Evolutionary conservation across 2,113 vertebrate species (phyloP).

Genomic region (Microtus ochrogaster): DNA sequence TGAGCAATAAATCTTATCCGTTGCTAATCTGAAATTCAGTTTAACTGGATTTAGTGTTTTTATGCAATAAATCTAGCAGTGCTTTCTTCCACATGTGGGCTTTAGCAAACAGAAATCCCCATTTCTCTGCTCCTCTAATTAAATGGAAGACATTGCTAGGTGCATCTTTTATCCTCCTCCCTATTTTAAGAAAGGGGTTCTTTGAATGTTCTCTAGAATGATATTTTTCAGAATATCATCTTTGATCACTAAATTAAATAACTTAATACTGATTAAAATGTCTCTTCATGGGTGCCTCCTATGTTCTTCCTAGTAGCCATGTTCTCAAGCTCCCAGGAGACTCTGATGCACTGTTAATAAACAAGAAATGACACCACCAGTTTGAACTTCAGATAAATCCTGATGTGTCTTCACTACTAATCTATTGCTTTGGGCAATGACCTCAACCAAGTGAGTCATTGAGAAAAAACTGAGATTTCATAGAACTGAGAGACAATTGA

Average conservation of each 20-base stretch:
- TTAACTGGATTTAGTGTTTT: not conserved
- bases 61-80: not conserved
- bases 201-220: not conserved
- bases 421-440: not conserved
- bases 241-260: not conserved
- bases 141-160: not conserved
- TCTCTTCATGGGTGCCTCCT: not conserved
- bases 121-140: conserved; percentile 17
- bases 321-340: not conserved
- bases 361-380: not conserved
- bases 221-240: conserved; percentile 9
- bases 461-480: not conserved
- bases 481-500: not conserved
- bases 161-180: not conserved
- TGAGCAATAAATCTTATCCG: not conserved
- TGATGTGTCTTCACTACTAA: not conserved
- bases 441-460: not conserved
- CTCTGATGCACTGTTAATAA: not conserved
- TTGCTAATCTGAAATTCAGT: conserved; percentile 26
- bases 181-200: not conserved
- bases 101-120: not conserved
- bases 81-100: not conserved
- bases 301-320: not conserved
- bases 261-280: conserved; percentile 22
- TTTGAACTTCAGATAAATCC: not conserved